Conservation (phyloP, 2,113 vertebrate genomes). For the Trogon surrucura region DNA sequence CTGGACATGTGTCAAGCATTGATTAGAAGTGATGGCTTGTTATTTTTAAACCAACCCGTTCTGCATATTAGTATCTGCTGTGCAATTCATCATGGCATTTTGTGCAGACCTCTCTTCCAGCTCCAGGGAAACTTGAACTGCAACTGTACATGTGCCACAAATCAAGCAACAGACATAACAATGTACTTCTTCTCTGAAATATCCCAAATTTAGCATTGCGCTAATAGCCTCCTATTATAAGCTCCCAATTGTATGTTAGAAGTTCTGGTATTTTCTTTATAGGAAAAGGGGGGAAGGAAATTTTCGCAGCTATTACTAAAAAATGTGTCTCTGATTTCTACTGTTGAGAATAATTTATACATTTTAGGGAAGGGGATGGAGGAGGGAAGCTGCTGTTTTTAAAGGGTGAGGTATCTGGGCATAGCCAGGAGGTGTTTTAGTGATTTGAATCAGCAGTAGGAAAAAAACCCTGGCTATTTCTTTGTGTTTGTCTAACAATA, state of each 20-base stretch:
- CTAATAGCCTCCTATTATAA: slow-evolving; percentile 21
- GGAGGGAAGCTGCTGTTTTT: neutral
- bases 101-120: neutral
- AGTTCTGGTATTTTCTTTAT: slow-evolving; percentile 29
- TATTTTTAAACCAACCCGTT: slow-evolving; percentile 11
- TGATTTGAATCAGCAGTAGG: neutral
- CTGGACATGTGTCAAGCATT: slow-evolving; percentile 9
- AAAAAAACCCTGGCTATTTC: neutral
- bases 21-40: neutral
- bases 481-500: neutral
- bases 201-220: neutral
- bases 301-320: neutral
- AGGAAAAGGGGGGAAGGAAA: neutral
- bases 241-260: neutral
- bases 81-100: neutral
- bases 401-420: neutral
- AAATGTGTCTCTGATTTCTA: neutral
- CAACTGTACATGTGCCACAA: neutral
- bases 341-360: neutral
- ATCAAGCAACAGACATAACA: neutral
- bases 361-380: neutral
- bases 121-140: slow-evolving; percentile 6
- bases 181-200: neutral
- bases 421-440: neutral
- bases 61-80: neutral